Evolutionary conservation across 2,888 invertebrate species (phyloP).

Genomic region (Nephrotoma appendiculata): DNA sequence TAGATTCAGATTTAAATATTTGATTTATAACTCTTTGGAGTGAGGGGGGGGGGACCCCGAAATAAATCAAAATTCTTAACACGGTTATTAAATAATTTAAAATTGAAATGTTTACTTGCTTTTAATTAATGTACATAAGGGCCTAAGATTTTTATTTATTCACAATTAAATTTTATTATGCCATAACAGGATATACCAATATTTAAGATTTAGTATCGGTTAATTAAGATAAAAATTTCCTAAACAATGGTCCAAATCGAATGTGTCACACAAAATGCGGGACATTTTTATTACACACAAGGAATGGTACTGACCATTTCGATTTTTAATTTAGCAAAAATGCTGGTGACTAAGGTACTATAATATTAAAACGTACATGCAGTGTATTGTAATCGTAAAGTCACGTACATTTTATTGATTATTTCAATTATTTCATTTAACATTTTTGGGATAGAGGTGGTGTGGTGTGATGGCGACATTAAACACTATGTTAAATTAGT

Average conservation of each 20-base stretch:
- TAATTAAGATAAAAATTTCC: background rate
- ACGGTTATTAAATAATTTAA: background rate
- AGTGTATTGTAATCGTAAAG: background rate
- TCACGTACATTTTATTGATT: background rate
- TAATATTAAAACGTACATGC: background rate
- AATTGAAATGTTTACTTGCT: background rate
- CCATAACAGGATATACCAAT: background rate
- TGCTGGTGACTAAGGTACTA: background rate
- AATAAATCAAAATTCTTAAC: background rate
- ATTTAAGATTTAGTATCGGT: background rate
- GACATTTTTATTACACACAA: background rate
- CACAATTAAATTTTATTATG: background rate
- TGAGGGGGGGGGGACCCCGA: background rate
- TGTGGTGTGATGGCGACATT: background rate
- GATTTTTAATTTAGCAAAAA: background rate
- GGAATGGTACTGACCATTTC: background rate
- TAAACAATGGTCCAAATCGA: background rate
- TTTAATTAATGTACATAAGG: background rate
- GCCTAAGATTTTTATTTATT: background rate
- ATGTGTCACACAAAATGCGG: background rate
- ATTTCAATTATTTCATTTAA: background rate
- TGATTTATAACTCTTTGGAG: background rate
- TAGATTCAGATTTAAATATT: background rate
- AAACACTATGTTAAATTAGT: background rate
- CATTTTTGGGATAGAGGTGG: background rate